These are phyloP conservation scores for Margarornis squamiger DNA, from an alignment of 2,797 vertebrate species.

Conservation along the genomic window DNA sequence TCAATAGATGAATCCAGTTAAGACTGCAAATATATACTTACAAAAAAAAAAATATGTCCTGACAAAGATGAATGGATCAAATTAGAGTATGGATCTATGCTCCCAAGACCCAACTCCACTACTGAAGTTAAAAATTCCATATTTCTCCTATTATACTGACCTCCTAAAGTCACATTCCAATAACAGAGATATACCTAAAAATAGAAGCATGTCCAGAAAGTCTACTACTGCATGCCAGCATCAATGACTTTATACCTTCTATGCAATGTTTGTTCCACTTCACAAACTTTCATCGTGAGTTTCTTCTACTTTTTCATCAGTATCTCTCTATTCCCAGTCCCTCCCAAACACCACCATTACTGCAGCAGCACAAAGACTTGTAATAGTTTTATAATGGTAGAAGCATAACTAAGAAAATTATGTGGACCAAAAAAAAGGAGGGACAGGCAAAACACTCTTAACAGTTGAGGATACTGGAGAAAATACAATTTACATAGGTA, in stretches of 20 bases:
- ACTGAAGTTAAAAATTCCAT: not conserved
- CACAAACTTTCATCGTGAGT: not conserved
- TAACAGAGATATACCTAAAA: not conserved
- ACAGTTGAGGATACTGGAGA: not conserved
- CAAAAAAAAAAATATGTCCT: not conserved
- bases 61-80: not conserved
- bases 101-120: not conserved
- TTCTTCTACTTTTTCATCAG: not conserved
- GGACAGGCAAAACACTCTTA: not conserved
- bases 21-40: not conserved
- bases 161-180: not conserved
- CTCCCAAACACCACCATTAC: not conserved
- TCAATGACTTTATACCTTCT: not conserved
- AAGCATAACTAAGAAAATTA: not conserved
- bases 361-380: not conserved
- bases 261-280: not conserved
- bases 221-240: not conserved
- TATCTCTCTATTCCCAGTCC: not conserved
- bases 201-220: not conserved
- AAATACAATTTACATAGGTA: not conserved
- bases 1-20: not conserved
- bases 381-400: not conserved
- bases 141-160: not conserved
- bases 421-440: not conserved
- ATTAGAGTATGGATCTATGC: not conserved